Evolutionary conservation across 2,888 invertebrate genomes (phyloP), one percentile per base, ranked within the genome.

Genomic region (Teleiodes luculella): DNA sequence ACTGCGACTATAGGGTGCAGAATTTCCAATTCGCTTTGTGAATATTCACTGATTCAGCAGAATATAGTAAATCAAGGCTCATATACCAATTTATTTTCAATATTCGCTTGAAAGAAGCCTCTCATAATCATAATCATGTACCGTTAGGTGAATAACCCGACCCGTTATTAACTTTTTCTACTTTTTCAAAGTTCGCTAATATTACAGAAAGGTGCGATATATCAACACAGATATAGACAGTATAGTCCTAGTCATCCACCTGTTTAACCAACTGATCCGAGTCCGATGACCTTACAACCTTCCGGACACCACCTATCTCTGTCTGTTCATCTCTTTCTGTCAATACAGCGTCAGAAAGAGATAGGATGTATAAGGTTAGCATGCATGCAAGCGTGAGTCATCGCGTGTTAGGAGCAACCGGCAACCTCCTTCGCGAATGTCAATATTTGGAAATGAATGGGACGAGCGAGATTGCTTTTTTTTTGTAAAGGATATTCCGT

Each of bases 201-300:
- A 16, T 20, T 10, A 18, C 18, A 16, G 18, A 20, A 20, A 41
- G 10, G 11, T 41, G 39, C 39, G 16, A 41, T 41, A 20, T 41
- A 41, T 41, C 18, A 41, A 20, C 37, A 14, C 37, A 37, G 37
- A 7, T 14, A 37, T 37, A 13, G 18, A 16, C 11, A 8, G 13
- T 14, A 37, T 37, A 13, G 18, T 18, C 11, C 13, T 37, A 49
- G 31, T 37, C 50, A 46, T 58, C 50, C 59, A 59, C 58, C 60
- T 62, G 62, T 50, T 50, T 28, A 50, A 50, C 14, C 61, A 57
- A 61, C 54, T 63, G 63, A 63, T 57, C 60, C 58, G 59, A 54
- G 65, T 63, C 62, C 63, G 60, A 55, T 60, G 61, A 65, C 65
- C 65, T 59, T 20, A 43, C 49, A 50, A 46, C 50, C 54, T 52